Base-by-base conservation (phyloP, 1,140 invertebrate species). In the Euura saliciscinereae region DNA sequence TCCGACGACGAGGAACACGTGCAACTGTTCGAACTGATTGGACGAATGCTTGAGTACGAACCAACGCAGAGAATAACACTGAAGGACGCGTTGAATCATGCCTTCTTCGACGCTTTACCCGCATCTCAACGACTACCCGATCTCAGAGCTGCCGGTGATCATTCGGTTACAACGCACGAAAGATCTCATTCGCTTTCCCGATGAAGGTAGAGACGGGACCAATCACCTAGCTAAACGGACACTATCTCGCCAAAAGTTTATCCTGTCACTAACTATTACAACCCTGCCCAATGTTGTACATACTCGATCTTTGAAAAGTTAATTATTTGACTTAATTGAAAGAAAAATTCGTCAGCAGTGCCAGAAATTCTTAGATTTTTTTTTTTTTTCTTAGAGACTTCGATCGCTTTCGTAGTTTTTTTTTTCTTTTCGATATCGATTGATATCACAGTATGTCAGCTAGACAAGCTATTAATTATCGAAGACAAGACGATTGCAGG, bases 31-130 rank as follows among this genome's bases (percentile, higher is more conserved):
- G 96, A 99, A 83, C 88, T 99, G 74, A 95, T 99, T 76, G 91
- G 93, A 76, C 92, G 93, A 86, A 99, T 99, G 98, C 88, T 99
- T 80, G 97, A 99, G 74, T 99, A 99, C 87, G 97, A 99, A 81
- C 98, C 98, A 43, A 90, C 91, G 10, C 92, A 96, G 80, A 91
- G 98, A 66, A 95, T 99, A 76, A 94, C 94, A 69, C 88, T 99
- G 73, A 91, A 91, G 46, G 97, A 99, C 76, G 95, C 97, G 5
- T 86, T 99, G 74, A 88, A 91, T 44, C 98, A 99, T 90, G 94
- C 95, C 42, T 99, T 99, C 89, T 99, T 99, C 86, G 92, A 93
- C 75, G 93, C 95, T 78, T 90, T 98, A 77, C 92, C 94, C 13
- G 84, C 90, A 10, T 91, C 94, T 76, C 93, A 94, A 76, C 89